Evolutionary conservation across 2,888 invertebrate genomes (phyloP).

Genomic region (Nemoura dubitans): DNA sequence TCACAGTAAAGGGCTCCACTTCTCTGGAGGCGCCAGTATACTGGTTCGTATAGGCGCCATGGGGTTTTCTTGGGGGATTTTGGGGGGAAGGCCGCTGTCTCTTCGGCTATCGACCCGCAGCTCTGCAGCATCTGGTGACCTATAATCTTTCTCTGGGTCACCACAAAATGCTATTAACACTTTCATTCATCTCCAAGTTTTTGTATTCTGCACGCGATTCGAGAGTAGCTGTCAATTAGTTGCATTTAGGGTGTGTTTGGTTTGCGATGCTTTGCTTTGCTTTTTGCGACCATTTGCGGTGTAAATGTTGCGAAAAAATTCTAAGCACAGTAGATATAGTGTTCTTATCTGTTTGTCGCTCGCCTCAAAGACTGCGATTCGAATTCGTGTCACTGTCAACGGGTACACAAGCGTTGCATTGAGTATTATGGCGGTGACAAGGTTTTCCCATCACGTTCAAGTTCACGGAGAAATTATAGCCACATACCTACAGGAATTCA

Average conservation of each 20-base stretch:
- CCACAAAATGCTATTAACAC: neutral
- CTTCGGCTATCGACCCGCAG: neutral
- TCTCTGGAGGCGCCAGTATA: too few relatives aligned
- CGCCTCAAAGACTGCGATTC: neutral
- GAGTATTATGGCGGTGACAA: neutral
- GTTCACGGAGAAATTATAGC: neutral
- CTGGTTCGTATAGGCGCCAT: too few relatives aligned
- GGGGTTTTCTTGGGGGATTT: neutral
- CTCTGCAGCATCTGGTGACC: neutral
- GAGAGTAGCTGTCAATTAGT: neutral
- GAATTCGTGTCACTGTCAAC: neutral
- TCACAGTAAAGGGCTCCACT: too few relatives aligned
- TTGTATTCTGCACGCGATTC: neutral
- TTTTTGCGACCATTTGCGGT: neutral
- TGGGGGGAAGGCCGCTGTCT: neutral
- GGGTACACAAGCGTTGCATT: neutral
- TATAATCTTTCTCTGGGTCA: conserved; percentile 3
- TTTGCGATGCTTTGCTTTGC: neutral
- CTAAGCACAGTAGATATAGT: neutral
- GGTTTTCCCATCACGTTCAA: neutral
- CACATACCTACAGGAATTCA: neutral
- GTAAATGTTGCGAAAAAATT: neutral
- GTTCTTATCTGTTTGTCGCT: neutral
- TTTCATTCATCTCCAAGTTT: neutral
- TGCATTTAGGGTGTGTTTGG: neutral